Base-by-base conservation (phyloP, 2,113 vertebrate genomes). In the Oreotragus oreotragus region DNA sequence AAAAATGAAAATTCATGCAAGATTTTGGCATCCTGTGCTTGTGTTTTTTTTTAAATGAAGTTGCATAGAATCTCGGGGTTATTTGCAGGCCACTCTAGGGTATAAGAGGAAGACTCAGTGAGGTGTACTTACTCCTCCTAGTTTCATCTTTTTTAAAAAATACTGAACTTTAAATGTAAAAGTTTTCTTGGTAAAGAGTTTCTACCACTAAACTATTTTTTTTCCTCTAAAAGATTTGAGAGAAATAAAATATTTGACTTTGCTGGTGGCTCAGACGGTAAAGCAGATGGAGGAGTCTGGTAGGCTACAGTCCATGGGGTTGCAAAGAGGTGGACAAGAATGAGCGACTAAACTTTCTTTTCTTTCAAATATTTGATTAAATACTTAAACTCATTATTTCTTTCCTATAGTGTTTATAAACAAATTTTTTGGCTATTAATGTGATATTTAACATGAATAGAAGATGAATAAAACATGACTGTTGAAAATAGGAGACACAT, bases 331-430 rank as follows among this genome's bases (percentile, higher is more conserved):
- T 23, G 2, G 36, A 73, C 36, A 39, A 73, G 36, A 73, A 19
- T 73, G 66, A 73, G 36, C 0, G 1, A 73, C 66, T 39, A 73
- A 73, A 12, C 2, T 73, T 73, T 39, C 36, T 73, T 73, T 39
- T 73, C 66, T 73, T 73, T 39, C 36, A 66, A 96, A 84, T 85
- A 84, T 43, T 86, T 88, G 36, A 43, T 27, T 73, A 88, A 76
- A 90, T 93, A 96, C 77, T 85, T 87, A 66, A 58, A 5, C 17
- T 66, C 33, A 70, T 49, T 39, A 23, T 6, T 86, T 96, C 19
- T 90, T 57, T 90, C 27, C 39, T 55, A 88, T 94, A 81, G 28
- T 14, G 51, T 36, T 89, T 91, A 60, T 23, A 85, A 95, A 62
- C 36, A 95, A 57, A 17, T 2, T 58, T 6, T 23, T 12, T 62